Conservation (phyloP, 2,888 invertebrate genomes). For the Drosophila peninsularis region DNA sequence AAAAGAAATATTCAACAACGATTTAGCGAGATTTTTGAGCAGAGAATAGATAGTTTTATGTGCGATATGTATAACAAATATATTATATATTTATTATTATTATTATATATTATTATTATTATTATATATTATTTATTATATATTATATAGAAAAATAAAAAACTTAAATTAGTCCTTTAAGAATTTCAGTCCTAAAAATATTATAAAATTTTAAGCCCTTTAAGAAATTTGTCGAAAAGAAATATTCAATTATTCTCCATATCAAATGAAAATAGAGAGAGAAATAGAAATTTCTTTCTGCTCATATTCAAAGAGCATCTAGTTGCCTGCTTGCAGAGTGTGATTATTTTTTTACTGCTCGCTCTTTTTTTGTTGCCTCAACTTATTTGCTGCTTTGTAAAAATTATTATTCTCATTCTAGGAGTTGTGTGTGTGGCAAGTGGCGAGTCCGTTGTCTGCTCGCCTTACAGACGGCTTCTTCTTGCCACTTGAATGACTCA, state of each 20-base stretch:
- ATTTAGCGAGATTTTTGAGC: background rate
- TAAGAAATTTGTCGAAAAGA: too few species aligned
- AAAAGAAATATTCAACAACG: too few species aligned
- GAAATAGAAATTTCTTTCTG: too few species aligned
- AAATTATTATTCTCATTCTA: constrained; percentile 72
- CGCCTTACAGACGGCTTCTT: constrained; percentile 33
- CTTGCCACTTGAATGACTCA: constrained; percentile 80
- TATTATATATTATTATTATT: too few species aligned
- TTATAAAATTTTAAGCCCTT: too few species aligned
- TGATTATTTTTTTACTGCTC: constrained; percentile 7
- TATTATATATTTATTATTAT: too few species aligned
- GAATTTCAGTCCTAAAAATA: too few species aligned
- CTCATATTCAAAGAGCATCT: constrained; percentile 6
- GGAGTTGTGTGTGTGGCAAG: constrained; percentile 31
- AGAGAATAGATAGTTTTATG: background rate
- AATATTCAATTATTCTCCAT: too few species aligned
- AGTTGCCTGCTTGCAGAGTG: background rate
- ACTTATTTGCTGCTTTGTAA: constrained; percentile 59
- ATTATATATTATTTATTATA: background rate
- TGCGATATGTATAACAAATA: background rate
- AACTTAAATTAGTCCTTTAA: too few species aligned
- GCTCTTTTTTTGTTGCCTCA: constrained; percentile 16
- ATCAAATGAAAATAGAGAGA: too few species aligned
- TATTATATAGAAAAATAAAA: too few species aligned
- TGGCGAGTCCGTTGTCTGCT: constrained; percentile 21